phyloP scores from a whole-genome alignment of 2,888 invertebrate genomes.

The Cephus pulcher region DNA sequence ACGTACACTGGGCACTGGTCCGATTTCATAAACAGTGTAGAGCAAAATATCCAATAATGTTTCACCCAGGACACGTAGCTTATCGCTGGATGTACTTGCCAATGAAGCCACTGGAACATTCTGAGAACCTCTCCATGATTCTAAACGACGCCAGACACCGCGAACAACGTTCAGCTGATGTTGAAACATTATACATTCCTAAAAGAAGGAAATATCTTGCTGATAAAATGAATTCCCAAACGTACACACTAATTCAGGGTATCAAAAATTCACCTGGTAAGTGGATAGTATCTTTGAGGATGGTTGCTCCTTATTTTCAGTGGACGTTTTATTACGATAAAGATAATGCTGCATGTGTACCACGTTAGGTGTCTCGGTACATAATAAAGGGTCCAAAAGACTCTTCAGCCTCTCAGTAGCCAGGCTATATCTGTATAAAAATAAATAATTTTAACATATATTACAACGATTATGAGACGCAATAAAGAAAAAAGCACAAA shows the following conservation, averaged over 20 bases:
- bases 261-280: constrained; percentile 65
- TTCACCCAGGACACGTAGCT: constrained; percentile 84
- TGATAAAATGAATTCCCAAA: neutral
- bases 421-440: constrained; percentile 71
- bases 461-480: neutral
- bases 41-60: constrained; percentile 84
- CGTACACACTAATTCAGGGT: neutral
- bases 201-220: constrained; percentile 36
- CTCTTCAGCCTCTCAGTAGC: constrained; percentile 87
- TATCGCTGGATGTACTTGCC: constrained; percentile 81
- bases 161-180: constrained; percentile 88
- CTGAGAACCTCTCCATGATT: constrained; percentile 67
- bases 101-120: constrained; percentile 67
- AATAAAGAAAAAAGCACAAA: constrained; percentile 13
- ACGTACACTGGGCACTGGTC: constrained; percentile 65
- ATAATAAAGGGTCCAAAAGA: constrained; percentile 80
- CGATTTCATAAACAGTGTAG: constrained; percentile 75
- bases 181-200: constrained; percentile 90
- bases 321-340: constrained; percentile 66
- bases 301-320: constrained; percentile 71
- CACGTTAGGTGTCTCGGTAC: constrained; percentile 84
- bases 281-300: constrained; percentile 72
- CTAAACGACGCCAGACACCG: constrained; percentile 80
- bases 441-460: neutral
- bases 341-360: constrained; percentile 88